These are phyloP conservation scores for Lycaena phlaeas DNA, from an alignment of 2,888 invertebrate species.

Conservation along the genomic window DNA sequence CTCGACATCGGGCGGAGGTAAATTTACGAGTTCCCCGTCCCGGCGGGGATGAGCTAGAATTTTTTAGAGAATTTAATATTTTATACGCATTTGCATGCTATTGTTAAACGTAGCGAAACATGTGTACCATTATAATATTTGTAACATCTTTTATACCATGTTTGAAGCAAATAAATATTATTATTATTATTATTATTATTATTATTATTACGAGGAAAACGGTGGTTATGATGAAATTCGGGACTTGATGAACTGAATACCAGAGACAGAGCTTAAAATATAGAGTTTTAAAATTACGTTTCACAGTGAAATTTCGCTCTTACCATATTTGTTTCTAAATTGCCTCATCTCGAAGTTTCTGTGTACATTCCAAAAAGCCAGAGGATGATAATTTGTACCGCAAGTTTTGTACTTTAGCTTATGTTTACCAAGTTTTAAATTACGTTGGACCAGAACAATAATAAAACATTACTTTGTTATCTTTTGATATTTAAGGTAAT, in stretches of 20 bases:
- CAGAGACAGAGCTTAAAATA: conserved; percentile 10
- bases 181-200: too few relatives aligned
- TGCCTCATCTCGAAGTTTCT: conserved; percentile 2
- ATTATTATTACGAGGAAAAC: conserved; percentile 10
- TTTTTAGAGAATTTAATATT: conserved; percentile 23
- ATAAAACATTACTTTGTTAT: conserved; percentile 1
- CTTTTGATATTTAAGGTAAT: conserved; percentile 4
- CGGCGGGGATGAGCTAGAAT: conserved; percentile 28
- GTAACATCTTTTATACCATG: too few relatives aligned
- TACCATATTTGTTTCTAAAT: conserved; percentile 1
- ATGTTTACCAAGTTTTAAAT: too few relatives aligned
- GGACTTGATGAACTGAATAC: conserved; percentile 18
- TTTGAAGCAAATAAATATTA: too few relatives aligned
- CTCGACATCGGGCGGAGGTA: conserved; percentile 41
- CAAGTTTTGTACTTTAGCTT: too few relatives aligned
- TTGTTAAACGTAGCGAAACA: too few relatives aligned
- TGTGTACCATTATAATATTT: too few relatives aligned
- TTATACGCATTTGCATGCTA: too few relatives aligned
- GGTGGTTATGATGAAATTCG: conserved; percentile 13
- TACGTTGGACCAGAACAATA: conserved; percentile 3
- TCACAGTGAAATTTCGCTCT: background rate
- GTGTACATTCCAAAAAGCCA: background rate
- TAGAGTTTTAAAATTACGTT: conserved; percentile 6
- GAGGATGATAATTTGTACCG: too few relatives aligned
- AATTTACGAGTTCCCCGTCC: conserved; percentile 35